Percentiles rank a stretch among this genome's conserved stretches.
Evolutionary conservation across 2,113 vertebrate genomes (phyloP).

Genomic region (Rutilus rutilus): DNA sequence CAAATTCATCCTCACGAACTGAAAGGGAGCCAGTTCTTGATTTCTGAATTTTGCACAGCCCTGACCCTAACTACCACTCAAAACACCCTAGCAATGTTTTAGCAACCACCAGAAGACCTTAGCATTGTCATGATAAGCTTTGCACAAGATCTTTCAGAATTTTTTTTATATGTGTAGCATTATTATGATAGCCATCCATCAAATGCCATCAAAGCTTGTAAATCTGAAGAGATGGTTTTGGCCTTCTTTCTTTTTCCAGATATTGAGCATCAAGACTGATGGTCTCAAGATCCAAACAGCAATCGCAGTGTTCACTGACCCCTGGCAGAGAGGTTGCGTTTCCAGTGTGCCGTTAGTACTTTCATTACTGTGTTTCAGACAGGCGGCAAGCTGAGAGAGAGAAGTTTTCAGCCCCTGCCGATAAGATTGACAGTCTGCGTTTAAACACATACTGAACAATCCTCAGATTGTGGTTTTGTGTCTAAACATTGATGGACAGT

Average conservation of each 20-base stretch:
- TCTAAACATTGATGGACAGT: constrained; percentile 34
- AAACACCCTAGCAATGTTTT: background rate
- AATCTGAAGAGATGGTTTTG: background rate
- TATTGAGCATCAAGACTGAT: constrained; percentile 4
- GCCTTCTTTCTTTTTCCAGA: background rate
- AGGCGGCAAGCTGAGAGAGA: background rate
- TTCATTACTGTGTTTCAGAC: constrained; percentile 5
- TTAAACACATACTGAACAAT: constrained; percentile 10
- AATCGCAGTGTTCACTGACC: constrained; percentile 15
- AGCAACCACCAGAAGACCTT: background rate
- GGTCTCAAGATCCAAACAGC: constrained; percentile 8
- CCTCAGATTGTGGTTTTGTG: constrained; percentile 1
- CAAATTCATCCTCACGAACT: too few species aligned
- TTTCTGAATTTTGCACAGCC: background rate
- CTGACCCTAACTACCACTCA: background rate
- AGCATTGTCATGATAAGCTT: too few species aligned
- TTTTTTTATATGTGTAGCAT: background rate
- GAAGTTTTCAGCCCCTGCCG: background rate
- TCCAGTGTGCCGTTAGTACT: constrained; percentile 23
- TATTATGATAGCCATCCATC: background rate
- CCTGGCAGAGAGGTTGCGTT: constrained; percentile 8
- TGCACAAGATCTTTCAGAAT: too few species aligned
- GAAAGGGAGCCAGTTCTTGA: background rate
- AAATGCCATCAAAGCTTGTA: background rate
- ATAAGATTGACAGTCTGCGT: background rate